phyloP scores from a whole-genome alignment of 2,797 vertebrate species.

The Eremophila alpestris region DNA sequence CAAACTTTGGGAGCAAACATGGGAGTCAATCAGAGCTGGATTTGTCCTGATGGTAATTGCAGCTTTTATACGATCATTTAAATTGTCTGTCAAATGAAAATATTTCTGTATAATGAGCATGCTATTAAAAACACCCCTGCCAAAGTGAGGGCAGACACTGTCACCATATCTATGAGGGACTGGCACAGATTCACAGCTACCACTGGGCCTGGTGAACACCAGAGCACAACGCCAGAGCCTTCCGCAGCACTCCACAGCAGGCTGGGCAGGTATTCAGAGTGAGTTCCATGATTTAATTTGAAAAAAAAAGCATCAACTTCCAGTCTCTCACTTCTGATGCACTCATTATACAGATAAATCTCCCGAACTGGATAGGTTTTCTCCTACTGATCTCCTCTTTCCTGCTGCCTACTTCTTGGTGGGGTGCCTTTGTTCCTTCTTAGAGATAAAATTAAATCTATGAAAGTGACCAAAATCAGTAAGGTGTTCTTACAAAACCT shows the following conservation, averaged over 20 bases:
- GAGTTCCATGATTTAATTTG: background rate
- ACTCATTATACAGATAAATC: slow-evolving; percentile 69
- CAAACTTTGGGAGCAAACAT: slow-evolving; percentile 47
- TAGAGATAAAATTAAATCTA: slow-evolving; percentile 53
- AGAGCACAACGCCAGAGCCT: background rate
- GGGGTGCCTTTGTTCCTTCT: slow-evolving; percentile 55
- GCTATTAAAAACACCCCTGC: slow-evolving; percentile 65
- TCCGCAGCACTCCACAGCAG: background rate
- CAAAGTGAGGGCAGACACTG: slow-evolving; percentile 48
- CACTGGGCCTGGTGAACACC: background rate
- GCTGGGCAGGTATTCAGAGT: background rate
- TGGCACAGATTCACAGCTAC: background rate
- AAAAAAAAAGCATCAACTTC: background rate
- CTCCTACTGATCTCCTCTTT: background rate
- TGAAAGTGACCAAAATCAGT: slow-evolving; percentile 51
- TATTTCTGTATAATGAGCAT: slow-evolving; percentile 69
- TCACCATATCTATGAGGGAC: slow-evolving; percentile 32
- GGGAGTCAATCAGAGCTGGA: slow-evolving; percentile 65
- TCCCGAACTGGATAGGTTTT: slow-evolving; percentile 19
- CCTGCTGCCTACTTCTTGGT: slow-evolving; percentile 27
- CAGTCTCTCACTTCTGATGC: slow-evolving; percentile 52
- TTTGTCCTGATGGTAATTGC: slow-evolving; percentile 69
- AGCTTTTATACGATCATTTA: slow-evolving; percentile 66
- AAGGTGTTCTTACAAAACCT: slow-evolving; percentile 57
- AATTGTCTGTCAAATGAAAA: slow-evolving; percentile 72